These are phyloP conservation scores for Cochlearius cochlearius DNA, from an alignment of 2,113 vertebrate genomes.

Conservation along the genomic window DNA sequence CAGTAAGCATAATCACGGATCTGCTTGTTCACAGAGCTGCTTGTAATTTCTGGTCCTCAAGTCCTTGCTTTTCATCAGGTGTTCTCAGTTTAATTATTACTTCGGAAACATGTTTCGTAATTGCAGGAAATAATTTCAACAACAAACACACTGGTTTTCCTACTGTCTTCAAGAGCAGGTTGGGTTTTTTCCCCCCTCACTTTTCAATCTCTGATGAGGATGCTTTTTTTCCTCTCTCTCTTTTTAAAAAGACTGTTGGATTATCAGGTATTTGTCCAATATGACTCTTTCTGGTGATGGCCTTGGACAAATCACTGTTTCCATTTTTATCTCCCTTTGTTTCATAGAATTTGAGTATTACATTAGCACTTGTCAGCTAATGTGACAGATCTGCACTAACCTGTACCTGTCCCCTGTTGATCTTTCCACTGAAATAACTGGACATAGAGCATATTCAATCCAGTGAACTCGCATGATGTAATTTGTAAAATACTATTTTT, in stretches of 20 bases:
- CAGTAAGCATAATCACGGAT: not conserved
- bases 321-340: not conserved
- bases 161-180: not conserved
- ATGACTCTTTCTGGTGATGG: not conserved
- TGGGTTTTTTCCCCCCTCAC: fast-evolving
- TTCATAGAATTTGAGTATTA: not conserved
- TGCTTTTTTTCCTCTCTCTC: too few species aligned
- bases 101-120: not conserved
- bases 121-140: not conserved
- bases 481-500: not conserved
- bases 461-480: not conserved
- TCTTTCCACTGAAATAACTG: not conserved
- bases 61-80: not conserved
- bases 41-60: not conserved
- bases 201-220: not conserved
- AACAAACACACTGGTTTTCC: not conserved
- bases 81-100: not conserved
- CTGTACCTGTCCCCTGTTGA: not conserved
- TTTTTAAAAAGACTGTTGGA: not conserved
- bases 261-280: not conserved
- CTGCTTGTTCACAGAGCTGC: not conserved
- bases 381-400: not conserved
- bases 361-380: not conserved
- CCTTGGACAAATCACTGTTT: not conserved
- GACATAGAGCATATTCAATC: not conserved